These are phyloP conservation scores for Pelecanus crispus DNA, from an alignment of 2,113 vertebrate genomes.

Conservation along the genomic window DNA sequence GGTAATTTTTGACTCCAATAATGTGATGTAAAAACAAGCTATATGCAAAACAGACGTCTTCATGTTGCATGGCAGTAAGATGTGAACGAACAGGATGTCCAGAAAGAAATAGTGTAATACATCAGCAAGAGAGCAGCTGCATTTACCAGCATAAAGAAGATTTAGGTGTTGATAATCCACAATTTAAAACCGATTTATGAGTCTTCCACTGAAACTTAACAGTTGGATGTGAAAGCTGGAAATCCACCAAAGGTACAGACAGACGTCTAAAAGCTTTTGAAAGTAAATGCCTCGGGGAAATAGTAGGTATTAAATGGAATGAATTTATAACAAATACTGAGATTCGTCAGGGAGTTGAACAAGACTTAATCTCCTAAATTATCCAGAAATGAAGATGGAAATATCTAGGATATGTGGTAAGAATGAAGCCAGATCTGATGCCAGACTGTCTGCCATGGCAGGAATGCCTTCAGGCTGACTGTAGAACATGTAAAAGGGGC, in stretches of 20 bases:
- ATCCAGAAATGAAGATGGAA: conserved; percentile 56
- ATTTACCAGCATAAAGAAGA: neutral
- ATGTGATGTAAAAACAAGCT: neutral
- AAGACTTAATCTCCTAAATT: conserved; percentile 63
- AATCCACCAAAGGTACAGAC: conserved; percentile 42
- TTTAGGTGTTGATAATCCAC: neutral
- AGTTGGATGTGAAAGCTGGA: conserved; percentile 36
- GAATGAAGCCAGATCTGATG: conserved; percentile 46
- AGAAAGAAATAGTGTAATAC: neutral
- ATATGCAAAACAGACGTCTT: neutral
- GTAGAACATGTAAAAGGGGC: neutral
- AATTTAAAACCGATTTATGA: neutral
- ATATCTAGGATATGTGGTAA: conserved; percentile 54
- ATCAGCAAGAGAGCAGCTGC: neutral
- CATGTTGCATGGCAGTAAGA: neutral
- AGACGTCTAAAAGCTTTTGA: conserved; percentile 41
- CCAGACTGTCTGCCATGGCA: conserved; percentile 45
- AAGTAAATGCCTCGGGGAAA: conserved; percentile 53
- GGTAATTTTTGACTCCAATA: neutral
- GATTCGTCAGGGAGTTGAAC: conserved; percentile 27
- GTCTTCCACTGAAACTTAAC: conserved; percentile 31
- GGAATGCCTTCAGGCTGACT: conserved; percentile 11
- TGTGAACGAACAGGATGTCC: neutral
- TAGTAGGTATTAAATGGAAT: conserved; percentile 43
- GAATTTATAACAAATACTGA: conserved; percentile 58